Evolutionary conservation across 2,797 vertebrate genomes (phyloP).

Genomic region (Galago senegalensis): DNA sequence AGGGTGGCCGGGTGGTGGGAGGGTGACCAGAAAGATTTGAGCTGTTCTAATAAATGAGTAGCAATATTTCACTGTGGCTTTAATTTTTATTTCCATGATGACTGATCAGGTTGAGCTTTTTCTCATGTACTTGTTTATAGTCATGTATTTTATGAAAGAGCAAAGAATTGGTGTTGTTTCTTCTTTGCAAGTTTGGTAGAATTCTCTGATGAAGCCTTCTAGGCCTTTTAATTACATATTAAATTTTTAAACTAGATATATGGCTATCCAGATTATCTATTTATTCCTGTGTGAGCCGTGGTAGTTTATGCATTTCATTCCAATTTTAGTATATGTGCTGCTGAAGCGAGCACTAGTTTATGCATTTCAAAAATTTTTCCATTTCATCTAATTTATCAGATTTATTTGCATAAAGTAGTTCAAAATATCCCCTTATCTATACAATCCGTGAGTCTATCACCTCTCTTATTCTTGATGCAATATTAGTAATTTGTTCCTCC

Average conservation of each 20-base stretch:
- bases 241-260: slow-evolving; percentile 10
- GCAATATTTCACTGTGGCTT: neutral
- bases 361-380: neutral
- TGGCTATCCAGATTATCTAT: neutral
- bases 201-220: neutral
- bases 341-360: neutral
- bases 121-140: neutral
- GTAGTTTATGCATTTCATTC: neutral
- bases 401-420: neutral
- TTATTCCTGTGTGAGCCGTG: slow-evolving; percentile 13
- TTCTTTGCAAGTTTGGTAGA: neutral
- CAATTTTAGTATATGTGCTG: too few relatives aligned
- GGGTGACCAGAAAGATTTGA: neutral
- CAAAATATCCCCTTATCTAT: neutral
- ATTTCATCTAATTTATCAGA: neutral
- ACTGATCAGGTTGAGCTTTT: neutral
- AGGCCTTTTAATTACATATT: neutral
- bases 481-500: neutral
- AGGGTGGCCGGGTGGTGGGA: too few relatives aligned
- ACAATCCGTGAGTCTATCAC: neutral
- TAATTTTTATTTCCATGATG: slow-evolving; percentile 19
- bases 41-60: neutral
- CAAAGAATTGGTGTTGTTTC: slow-evolving; percentile 12
- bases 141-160: neutral
- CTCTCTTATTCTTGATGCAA: neutral